Evolutionary conservation across 2,797 vertebrate species (phyloP), one percentile per base, ranked within the genome.

Genomic region (Lagocephalus sceleratus): DNA sequence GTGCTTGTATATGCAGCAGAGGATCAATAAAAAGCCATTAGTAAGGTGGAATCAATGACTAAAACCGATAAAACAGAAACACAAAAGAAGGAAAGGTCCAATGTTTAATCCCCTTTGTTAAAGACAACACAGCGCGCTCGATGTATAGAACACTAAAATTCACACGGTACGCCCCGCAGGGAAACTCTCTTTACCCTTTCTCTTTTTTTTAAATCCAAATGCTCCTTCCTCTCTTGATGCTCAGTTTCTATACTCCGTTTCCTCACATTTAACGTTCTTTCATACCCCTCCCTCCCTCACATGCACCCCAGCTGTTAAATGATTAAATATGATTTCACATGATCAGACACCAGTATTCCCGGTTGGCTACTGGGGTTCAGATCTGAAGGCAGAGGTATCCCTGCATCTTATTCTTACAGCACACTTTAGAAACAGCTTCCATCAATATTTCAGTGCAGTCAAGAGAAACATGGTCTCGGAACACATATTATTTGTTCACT

Each of bases 241-340:
- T 12, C 4, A 40, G 14, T 10, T 26, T 22, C 19, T 39, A 5
- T 23, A 19, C 45, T 47, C 39, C 61, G 47, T 38, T 11, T 58
- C 35, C 39, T 17, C 25, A 29, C 47, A 32, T 16, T 47, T 68
- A 59, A 45, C 45, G 63, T 56, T 61, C 44, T 49, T 45, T 17
- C 7, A 19, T 59, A 20, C 6, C 11, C 19, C 22, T 16, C 60
- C 60, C 19, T 32, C 21, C 49, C 54, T 2, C 66, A 71, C 55
- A 60, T 71, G n/a, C n/a, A n/a, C n/a, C 61, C 53, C 50, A 25
- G 39, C 53, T 76, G 58, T 47, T 81, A 65, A 81, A 84, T 79
- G 83, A 78, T 79, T 82, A 54, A 86, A 77, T 25, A 46, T 39
- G 15, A 77, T 59, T 53, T 16, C 46, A 52, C 56, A 14, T 66